Percentiles rank a stretch among this genome's conserved stretches.
phyloP scores from a whole-genome alignment of 2,888 invertebrate species.

The Ochropleura leucogaster region DNA sequence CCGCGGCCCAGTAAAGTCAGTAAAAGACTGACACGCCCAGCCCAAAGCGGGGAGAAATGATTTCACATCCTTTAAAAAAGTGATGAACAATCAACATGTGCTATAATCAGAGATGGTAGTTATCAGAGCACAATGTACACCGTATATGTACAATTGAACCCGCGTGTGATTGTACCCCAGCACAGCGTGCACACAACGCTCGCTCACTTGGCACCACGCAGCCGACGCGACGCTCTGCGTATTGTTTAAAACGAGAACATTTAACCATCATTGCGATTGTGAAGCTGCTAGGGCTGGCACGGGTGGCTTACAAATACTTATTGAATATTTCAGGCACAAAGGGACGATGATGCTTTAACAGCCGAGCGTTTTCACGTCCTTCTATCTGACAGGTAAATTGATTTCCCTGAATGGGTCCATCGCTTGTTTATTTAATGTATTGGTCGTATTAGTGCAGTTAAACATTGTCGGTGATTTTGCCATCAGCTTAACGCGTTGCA shows the following conservation, averaged over 20 bases:
- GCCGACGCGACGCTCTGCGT: slow-evolving; percentile 18
- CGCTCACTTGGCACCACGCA: slow-evolving; percentile 30
- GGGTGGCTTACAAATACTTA: background rate
- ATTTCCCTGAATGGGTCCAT: background rate
- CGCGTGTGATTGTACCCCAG: background rate
- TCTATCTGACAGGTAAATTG: background rate
- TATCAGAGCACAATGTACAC: background rate
- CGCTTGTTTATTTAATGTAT: background rate
- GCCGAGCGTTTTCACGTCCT: too few relatives aligned
- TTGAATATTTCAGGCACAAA: background rate
- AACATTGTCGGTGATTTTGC: background rate
- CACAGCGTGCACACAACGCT: background rate
- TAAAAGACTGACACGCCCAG: too few relatives aligned
- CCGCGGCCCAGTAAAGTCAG: too few relatives aligned
- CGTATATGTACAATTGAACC: background rate
- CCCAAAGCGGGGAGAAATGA: too few relatives aligned
- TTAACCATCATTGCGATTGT: slow-evolving; percentile 42
- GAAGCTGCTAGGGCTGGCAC: slow-evolving; percentile 8
- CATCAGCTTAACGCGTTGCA: background rate
- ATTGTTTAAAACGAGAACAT: slow-evolving; percentile 51
- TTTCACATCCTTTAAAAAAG: too few relatives aligned
- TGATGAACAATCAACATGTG: background rate
- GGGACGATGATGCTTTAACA: too few relatives aligned
- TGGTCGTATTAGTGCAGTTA: background rate
- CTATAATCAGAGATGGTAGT: background rate